A percentile compares a stretch with the other conserved stretches of the same genome.
Evolutionary conservation across 2,113 vertebrate genomes (phyloP).

Genomic region (Xenopus tropicalis): DNA sequence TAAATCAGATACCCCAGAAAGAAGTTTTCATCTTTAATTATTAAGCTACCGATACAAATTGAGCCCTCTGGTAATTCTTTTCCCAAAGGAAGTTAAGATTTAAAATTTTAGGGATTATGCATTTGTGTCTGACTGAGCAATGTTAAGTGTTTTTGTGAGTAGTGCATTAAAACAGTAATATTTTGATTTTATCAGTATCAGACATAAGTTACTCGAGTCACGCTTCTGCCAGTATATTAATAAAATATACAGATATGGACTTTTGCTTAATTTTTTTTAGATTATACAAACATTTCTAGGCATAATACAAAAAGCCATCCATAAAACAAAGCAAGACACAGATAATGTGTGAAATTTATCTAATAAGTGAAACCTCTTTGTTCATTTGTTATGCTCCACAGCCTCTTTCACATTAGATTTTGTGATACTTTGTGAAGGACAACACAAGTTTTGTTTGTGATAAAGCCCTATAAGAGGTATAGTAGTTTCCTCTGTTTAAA

Average conservation of each 20-base stretch:
- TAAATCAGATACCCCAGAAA: constrained; percentile 77
- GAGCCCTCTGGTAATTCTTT: constrained; percentile 74
- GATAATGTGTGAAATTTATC: too few relatives aligned
- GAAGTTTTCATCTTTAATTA: constrained; percentile 80
- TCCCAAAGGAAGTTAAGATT: constrained; percentile 72
- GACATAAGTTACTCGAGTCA: background rate
- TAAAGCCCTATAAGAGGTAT: too few relatives aligned
- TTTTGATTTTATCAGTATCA: constrained; percentile 53
- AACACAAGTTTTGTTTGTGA: too few relatives aligned
- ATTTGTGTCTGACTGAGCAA: constrained; percentile 75
- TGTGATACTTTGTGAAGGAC: too few relatives aligned
- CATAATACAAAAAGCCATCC: too few relatives aligned
- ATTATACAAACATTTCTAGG: too few relatives aligned
- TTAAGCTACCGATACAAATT: constrained; percentile 81
- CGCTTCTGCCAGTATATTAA: background rate
- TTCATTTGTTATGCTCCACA: too few relatives aligned
- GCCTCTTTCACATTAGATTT: too few relatives aligned
- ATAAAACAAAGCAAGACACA: too few relatives aligned
- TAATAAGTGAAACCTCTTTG: too few relatives aligned
- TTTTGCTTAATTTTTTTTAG: too few relatives aligned
- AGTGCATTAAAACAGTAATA: constrained; percentile 64
- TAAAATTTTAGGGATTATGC: constrained; percentile 77
- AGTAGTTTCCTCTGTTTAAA: too few relatives aligned
- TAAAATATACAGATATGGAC: background rate
- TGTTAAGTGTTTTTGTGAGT: constrained; percentile 65